Evolutionary conservation across 2,888 invertebrate species (phyloP).

Genomic region (Plagodis dolabraria): DNA sequence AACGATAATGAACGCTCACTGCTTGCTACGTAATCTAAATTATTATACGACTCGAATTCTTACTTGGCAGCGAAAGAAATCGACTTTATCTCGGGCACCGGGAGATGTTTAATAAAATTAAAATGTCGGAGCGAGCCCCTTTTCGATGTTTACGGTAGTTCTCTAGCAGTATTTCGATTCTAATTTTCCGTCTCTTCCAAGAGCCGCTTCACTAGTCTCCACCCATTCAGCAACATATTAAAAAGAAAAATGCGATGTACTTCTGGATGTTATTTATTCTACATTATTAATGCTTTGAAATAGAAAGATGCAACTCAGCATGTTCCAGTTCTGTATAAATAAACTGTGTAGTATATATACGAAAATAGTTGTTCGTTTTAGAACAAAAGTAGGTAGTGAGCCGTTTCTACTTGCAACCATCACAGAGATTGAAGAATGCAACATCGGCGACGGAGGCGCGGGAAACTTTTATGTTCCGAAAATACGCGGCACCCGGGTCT

Average conservation of each 20-base stretch:
- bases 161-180: slow-evolving; percentile 72
- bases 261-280: slow-evolving; percentile 9
- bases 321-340: slow-evolving; percentile 13
- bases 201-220: slow-evolving; percentile 44
- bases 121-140: slow-evolving; percentile 71
- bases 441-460: slow-evolving; percentile 40
- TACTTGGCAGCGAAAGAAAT: slow-evolving; percentile 82
- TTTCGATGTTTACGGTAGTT: slow-evolving; percentile 71
- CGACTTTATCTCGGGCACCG: slow-evolving; percentile 78
- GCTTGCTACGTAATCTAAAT: slow-evolving; percentile 85
- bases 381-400: slow-evolving; percentile 27
- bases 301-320: slow-evolving; percentile 6
- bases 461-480: slow-evolving; percentile 52
- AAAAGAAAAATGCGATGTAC: slow-evolving; percentile 8
- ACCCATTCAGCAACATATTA: slow-evolving; percentile 5
- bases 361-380: slow-evolving; percentile 22
- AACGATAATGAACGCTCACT: slow-evolving; percentile 85
- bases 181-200: slow-evolving; percentile 58
- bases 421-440: slow-evolving; percentile 46
- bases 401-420: slow-evolving; percentile 32
- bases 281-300: background rate
- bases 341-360: slow-evolving; percentile 4
- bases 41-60: slow-evolving; percentile 83
- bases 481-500: slow-evolving; percentile 36
- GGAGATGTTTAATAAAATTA: slow-evolving; percentile 83